Base-by-base conservation (phyloP, 2,113 vertebrate species). In the Grus americana region DNA sequence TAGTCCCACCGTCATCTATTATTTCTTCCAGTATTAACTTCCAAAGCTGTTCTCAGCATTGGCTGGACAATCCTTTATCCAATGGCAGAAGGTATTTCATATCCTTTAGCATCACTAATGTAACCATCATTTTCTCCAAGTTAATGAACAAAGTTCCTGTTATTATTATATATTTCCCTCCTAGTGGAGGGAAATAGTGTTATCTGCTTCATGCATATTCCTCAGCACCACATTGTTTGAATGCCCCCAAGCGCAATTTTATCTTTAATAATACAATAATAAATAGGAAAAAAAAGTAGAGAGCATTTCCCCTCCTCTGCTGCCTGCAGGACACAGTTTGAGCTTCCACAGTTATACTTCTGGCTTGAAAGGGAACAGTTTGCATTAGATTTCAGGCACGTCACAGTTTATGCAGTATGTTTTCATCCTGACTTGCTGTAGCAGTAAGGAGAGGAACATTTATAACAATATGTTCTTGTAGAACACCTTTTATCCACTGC, bases 101-200 rank as follows among this genome's bases (percentile, higher is more conserved):
- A 46, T 23, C 32, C 17, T 93, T 88, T n/a, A 63, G 36, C 40
- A 38, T 81, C 86, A 73, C 38, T 72, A 90, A 82, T 0, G 1
- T 52, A 92, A 91, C 63, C 12, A 78, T 50, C 1, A 79, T 92
- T 96, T 97, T 81, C 55, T 70, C 71, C 83, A 90, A 79, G 78
- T 93, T 96, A 97, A 95, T 88, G 83, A 96, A 67, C 62, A 75
- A 92, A 91, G 19, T 80, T 93, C 38, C 46, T 72, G 27, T 83
- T 91, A 62, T 79, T 91, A 83, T 68, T 44, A 84, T 20, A 17
- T 44, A 52, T 88, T 75, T 88, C 59, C 59, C 47, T 96, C 34
- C 80, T 86, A 38, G 67, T 54, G 23, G 29, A 88, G 19, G 29
- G 36, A 90, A 92, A 82, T 29, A 40, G 55, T 47, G 75, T 96